Base-by-base conservation (phyloP, 2,113 vertebrate genomes). In the Vanacampus margaritifer region DNA sequence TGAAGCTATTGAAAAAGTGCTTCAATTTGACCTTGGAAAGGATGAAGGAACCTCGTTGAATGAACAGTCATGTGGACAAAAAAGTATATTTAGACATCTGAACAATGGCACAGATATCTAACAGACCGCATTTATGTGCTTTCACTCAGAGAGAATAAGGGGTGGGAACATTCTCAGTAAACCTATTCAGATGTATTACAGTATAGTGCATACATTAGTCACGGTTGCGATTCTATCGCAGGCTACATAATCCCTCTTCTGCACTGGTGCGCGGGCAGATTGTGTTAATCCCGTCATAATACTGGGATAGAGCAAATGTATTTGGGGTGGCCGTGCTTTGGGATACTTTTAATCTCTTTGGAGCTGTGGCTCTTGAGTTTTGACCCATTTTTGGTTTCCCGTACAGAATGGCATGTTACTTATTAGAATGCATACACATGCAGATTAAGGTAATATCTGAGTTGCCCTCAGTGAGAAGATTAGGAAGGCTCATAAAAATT, bases 271-370 rank as follows among this genome's bases (percentile, higher is more conserved):
- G 63, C 13, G 17, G 59, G 61, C 64, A 80, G 82, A 81, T 82
- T 78, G 71, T 76, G 58, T 75, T 90, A 87, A 90, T 88, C 87
- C 84, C 54, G 56, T 83, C 78, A 74, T 89, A 89, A 90, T 85
- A 86, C 80, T 3, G 6, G 35, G 72, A 73, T 84, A 66, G 70
- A 73, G 78, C 76, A 69, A 86, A 87, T 85, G 81, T 83, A 87
- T 85, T 64, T 76, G 71, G 67, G 65, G 41, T 76, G 54, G 64
- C 69, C 60, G 64, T 80, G 85, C 77, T 84, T 84, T 84, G 75
- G 75, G 81, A 87, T 88, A 87, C 76, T 71, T 83, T 78, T 87
- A 87, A 87, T 88, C 86, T 78, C 67, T 67, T 48, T 21, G 46
- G 70, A 79, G 68, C 59, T 68, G 67, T 63, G 76, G 71, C 76